Conservation (phyloP, 2,113 vertebrate genomes). For the Brienomyrus longianalis region DNA sequence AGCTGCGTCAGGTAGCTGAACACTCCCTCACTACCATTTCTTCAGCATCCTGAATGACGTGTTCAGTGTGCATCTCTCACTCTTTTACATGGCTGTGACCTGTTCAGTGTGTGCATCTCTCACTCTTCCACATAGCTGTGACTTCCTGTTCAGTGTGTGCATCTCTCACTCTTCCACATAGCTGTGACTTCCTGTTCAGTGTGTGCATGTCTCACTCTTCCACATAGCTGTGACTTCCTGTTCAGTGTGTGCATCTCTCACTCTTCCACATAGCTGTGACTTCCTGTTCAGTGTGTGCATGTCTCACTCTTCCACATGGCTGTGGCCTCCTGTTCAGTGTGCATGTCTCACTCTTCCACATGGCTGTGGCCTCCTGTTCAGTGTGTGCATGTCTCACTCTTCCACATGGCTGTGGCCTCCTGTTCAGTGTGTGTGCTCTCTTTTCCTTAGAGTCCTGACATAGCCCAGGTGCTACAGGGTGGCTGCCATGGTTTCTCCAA, state of each 20-base stretch:
- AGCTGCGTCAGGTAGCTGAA: constrained; percentile 52
- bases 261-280: no score
- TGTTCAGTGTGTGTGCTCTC: not conserved
- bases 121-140: not conserved
- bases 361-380: no score
- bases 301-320: no score
- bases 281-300: no score
- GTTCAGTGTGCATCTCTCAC: not conserved
- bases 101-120: not conserved
- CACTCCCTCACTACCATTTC: not conserved
- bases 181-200: no score
- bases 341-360: not conserved
- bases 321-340: no score
- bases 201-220: not conserved
- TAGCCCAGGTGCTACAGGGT: constrained; percentile 71
- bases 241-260: no score
- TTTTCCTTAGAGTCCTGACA: constrained; percentile 67
- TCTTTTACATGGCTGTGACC: not conserved
- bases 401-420: no score
- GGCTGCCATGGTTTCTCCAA: constrained; percentile 95
- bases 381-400: no score
- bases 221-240: no score
- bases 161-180: not conserved
- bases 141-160: no score
- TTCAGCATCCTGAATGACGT: not conserved